Percentiles rank a stretch among this genome's conserved stretches.
Evolutionary conservation across 2,113 vertebrate species (phyloP).

Genomic region (Oreotragus oreotragus): DNA sequence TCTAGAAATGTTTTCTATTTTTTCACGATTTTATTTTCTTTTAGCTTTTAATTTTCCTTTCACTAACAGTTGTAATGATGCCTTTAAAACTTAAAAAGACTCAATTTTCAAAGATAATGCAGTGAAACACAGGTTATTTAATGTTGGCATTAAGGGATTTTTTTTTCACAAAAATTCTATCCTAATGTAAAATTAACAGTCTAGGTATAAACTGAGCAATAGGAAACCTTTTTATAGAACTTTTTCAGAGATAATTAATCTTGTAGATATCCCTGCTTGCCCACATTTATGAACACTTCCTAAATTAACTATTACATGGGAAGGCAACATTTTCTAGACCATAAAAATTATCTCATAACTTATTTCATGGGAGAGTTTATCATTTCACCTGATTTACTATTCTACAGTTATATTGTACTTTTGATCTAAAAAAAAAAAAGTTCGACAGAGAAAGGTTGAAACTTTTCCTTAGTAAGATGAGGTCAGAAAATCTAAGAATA

Average conservation of each 20-base stretch:
- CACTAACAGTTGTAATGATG: conserved; percentile 24
- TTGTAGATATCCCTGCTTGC: not conserved
- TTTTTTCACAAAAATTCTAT: not conserved
- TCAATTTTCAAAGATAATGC: conserved; percentile 34
- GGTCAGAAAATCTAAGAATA: conserved; percentile 70
- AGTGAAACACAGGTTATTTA: conserved; percentile 48
- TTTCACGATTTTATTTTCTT: not conserved
- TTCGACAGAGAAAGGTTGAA: conserved; percentile 56
- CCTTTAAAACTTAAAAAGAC: conserved; percentile 26
- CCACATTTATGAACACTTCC: not conserved
- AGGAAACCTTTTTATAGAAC: not conserved
- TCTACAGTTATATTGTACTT: conserved; percentile 54
- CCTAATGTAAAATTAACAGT: not conserved
- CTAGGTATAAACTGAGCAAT: not conserved
- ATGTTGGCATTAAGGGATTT: not conserved
- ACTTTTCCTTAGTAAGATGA: conserved; percentile 37
- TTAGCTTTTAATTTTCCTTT: not conserved
- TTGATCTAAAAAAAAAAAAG: conserved; percentile 44
- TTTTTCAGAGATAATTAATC: conserved; percentile 21
- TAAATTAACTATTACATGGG: conserved; percentile 46
- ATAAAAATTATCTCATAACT: conserved; percentile 56
- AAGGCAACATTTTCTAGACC: conserved; percentile 48
- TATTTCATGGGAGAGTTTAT: conserved; percentile 59
- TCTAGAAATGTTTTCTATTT: conserved; percentile 7
- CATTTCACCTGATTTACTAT: conserved; percentile 63